Evolutionary conservation across 2,797 vertebrate species (phyloP), one percentile per base, ranked within the genome.

Genomic region (Enteromius argenteus): DNA sequence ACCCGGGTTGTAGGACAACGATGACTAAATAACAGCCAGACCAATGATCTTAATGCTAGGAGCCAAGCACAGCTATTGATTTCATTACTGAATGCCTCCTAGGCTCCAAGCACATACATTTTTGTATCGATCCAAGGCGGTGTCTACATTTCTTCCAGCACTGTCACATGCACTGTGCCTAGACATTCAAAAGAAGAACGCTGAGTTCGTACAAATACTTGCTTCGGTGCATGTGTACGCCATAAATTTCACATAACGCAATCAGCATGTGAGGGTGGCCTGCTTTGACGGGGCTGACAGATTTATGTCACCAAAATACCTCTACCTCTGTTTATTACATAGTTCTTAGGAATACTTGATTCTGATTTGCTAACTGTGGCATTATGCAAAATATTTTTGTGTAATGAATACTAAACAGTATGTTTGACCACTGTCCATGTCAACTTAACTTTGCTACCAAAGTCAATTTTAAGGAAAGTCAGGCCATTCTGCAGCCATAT

Each of bases 21-120:
- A 92, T 92, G 93, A 93, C 94, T 93, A 93, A 94, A 94, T 94
- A 93, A 93, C 93, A 92, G 90, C 90, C 86, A 39, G 89, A 91
- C 89, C 86, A 90, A 92, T 93, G 91, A 93, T 93, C 91, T 91
- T 92, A 93, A 94, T 93, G 92, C 91, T 90, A 92, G 87, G 88
- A 93, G 93, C 93, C 92, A 91, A 92, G 91, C 93, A 90, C 90
- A 87, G 88, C 78, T 95, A 95, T 95, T 92, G 94, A 94, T 94
- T 94, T 93, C 88, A 94, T 94, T 94, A 94, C 91, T 88, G 91
- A 93, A 93, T 90, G 93, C 93, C 93, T 93, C 92, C 92, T 86
- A 91, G 92, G 90, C 90, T 94, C 87, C 88, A 74, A 91, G 87
- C 91, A 92, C 93, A 92, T 92, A 92, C 92, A 93, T 93, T 95